Evolutionary conservation across 2,888 invertebrate genomes (phyloP).

Genomic region (Sceliomorpha sp.): DNA sequence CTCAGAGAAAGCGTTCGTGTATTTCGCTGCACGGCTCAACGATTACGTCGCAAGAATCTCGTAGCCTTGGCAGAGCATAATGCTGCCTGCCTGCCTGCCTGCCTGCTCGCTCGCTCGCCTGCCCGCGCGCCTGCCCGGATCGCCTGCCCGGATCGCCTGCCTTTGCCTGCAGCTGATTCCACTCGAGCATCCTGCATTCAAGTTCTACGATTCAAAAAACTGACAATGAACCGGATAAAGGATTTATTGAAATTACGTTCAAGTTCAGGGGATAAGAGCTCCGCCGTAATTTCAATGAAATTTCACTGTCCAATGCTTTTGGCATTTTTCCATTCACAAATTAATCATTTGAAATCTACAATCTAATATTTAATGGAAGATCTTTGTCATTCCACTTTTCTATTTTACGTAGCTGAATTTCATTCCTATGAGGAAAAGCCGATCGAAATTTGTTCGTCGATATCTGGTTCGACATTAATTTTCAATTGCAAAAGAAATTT

Average conservation of each 20-base stretch:
- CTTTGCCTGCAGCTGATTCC: slow-evolving; percentile 57
- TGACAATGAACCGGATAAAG: slow-evolving; percentile 53
- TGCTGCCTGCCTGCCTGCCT: slow-evolving; percentile 45
- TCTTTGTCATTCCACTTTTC: not conserved
- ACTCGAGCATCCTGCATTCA: slow-evolving; percentile 56
- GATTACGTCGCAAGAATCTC: slow-evolving; percentile 40
- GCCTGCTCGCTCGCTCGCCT: no score
- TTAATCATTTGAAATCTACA: slow-evolving; percentile 27
- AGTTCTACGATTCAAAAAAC: slow-evolving; percentile 55
- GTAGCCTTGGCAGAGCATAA: slow-evolving; percentile 47
- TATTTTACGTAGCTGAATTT: no score
- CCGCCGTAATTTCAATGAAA: slow-evolving; percentile 49
- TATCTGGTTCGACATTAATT: no score
- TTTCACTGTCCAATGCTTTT: slow-evolving; percentile 46
- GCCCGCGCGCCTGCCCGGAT: slow-evolving; percentile 39
- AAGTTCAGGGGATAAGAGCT: slow-evolving; percentile 48
- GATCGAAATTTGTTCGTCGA: no score
- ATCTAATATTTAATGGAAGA: slow-evolving; percentile 11
- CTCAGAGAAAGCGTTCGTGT: slow-evolving; percentile 50
- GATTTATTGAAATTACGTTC: slow-evolving; percentile 57
- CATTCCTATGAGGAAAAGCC: no score
- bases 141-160: slow-evolving; percentile 47
- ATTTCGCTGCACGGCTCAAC: slow-evolving; percentile 42
- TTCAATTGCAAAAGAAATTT: no score
- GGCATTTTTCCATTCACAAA: slow-evolving; percentile 34